Evolutionary conservation across 2,113 vertebrate species (phyloP).

Genomic region (Mola mola): DNA sequence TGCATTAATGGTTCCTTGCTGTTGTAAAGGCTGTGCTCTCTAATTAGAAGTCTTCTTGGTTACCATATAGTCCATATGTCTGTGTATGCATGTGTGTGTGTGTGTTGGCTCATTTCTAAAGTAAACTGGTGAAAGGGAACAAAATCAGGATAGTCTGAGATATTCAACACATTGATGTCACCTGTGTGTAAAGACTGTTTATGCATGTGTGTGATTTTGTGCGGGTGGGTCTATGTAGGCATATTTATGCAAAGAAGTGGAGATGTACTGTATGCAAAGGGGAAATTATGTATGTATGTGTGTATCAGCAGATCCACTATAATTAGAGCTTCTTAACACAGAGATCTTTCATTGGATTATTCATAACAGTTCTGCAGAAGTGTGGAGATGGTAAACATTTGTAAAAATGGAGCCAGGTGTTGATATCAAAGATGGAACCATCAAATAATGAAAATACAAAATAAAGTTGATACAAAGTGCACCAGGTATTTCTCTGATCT

Average conservation of each 20-base stretch:
- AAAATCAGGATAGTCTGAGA: neutral
- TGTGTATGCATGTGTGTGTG: neutral
- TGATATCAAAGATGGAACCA: slow-evolving; percentile 31
- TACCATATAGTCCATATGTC: slow-evolving; percentile 22
- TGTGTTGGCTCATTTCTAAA: slow-evolving; percentile 7
- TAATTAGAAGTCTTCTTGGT: slow-evolving; percentile 62
- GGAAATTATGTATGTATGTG: slow-evolving; percentile 6
- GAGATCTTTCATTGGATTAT: slow-evolving; percentile 54
- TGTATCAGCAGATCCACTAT: slow-evolving; percentile 24
- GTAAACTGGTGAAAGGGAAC: neutral
- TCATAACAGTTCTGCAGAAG: slow-evolving; percentile 45
- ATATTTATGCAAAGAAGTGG: slow-evolving; percentile 55
- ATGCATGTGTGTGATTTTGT: slow-evolving; percentile 43
- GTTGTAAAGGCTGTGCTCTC: slow-evolving; percentile 48
- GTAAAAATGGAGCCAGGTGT: slow-evolving; percentile 55
- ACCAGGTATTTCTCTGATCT: neutral
- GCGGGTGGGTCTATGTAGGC: slow-evolving; percentile 52
- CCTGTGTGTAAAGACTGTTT: slow-evolving; percentile 25
- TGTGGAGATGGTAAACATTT: slow-evolving; percentile 46
- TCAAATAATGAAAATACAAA: slow-evolving; percentile 7
- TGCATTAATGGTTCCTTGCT: slow-evolving; percentile 52
- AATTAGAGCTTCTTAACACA: slow-evolving; percentile 51
- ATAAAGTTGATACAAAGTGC: neutral
- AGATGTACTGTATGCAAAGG: slow-evolving; percentile 15
- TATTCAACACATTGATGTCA: slow-evolving; percentile 47